Conservation (phyloP, 2,797 vertebrate genomes). For the Emys orbicularis region DNA sequence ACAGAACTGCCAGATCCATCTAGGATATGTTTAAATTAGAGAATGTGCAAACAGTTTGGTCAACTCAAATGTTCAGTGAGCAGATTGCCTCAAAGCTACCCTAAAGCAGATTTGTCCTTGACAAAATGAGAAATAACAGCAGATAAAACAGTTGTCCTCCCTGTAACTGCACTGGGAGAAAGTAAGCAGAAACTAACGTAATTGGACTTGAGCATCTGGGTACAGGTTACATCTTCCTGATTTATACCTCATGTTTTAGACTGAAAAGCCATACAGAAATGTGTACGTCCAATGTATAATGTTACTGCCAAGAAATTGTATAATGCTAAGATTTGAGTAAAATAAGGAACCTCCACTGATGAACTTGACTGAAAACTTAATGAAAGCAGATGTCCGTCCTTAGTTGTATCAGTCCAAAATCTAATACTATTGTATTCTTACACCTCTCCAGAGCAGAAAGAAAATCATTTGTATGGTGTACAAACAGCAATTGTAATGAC, state of each 20-base stretch:
- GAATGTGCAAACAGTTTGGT: neutral
- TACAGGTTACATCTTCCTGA: neutral
- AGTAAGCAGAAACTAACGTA: neutral
- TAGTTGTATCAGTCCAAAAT: neutral
- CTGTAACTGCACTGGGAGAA: slow-evolving; percentile 4
- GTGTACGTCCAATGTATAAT: neutral
- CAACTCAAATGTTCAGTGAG: slow-evolving; percentile 1
- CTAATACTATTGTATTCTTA: neutral
- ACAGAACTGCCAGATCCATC: slow-evolving; percentile 38
- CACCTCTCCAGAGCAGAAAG: neutral
- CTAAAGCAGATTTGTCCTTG: neutral
- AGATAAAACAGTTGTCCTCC: neutral
- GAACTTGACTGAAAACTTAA: neutral
- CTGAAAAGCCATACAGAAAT: neutral
- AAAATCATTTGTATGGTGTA: neutral
- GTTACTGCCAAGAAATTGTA: neutral
- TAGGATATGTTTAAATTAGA: slow-evolving; percentile 43
- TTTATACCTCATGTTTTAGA: neutral
- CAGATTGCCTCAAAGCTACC: slow-evolving; percentile 12
- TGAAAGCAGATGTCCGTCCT: neutral
- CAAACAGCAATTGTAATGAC: neutral
- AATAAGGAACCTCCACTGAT: neutral
- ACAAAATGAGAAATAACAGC: neutral
- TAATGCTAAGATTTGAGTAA: neutral
- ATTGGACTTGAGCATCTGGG: neutral